A percentile compares a stretch with the other conserved stretches of the same genome.
phyloP scores from a whole-genome alignment of 2,888 invertebrate genomes.

The Dicyrtomina minuta region DNA sequence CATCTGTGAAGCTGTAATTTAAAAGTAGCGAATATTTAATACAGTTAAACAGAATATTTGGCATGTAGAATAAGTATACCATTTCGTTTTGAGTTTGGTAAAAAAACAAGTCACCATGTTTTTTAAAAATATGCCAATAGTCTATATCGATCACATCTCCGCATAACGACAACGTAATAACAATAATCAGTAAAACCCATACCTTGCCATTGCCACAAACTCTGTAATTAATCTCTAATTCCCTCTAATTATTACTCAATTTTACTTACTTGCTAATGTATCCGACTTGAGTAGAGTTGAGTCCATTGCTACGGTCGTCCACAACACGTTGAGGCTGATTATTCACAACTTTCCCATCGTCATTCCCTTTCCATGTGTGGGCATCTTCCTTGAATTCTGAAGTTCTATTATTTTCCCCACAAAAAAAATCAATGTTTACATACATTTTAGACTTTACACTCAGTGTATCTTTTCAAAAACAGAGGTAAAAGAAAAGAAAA shows the following conservation, averaged over 20 bases:
- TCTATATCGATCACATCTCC: not conserved
- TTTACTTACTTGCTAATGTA: constrained; percentile 85
- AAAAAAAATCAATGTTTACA: no score
- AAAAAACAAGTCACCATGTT: no score
- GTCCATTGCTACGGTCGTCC: constrained; percentile 77
- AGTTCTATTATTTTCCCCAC: no score
- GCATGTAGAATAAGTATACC: no score
- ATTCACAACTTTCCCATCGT: constrained; percentile 96
- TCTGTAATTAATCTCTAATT: not conserved
- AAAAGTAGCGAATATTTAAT: no score
- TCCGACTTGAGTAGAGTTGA: constrained; percentile 88
- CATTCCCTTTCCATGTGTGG: constrained; percentile 98
- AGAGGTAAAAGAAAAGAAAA: not conserved
- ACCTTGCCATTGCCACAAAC: not conserved
- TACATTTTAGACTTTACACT: no score
- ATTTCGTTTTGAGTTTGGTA: no score
- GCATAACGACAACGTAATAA: not conserved
- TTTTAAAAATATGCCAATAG: not conserved
- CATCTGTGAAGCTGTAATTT: no score
- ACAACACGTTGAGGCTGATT: constrained; percentile 92
- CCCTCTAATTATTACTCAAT: no score
- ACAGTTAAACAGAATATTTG: no score
- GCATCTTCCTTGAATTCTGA: constrained; percentile 92
- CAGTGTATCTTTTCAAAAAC: no score
- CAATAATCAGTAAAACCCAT: not conserved